A percentile compares a stretch with the other conserved stretches of the same genome.
These are phyloP conservation scores for Neodiprion fabricii DNA, from an alignment of 1,140 invertebrate species.

Conservation along the genomic window DNA sequence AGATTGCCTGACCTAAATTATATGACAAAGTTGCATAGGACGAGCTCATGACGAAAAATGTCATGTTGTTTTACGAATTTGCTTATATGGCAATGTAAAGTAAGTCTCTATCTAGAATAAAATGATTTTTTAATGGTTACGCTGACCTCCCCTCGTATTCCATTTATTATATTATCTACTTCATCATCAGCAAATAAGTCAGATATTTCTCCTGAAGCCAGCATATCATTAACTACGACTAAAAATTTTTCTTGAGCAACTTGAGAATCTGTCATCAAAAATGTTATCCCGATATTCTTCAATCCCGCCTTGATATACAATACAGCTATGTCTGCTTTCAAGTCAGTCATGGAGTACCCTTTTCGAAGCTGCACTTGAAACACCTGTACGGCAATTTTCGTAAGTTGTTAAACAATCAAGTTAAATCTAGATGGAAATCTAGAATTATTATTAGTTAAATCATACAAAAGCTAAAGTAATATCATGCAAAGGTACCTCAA, in stretches of 20 bases:
- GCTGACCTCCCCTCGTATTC: conserved; percentile 81
- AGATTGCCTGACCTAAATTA: conserved; percentile 68
- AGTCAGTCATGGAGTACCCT: conserved; percentile 84
- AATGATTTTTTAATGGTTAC: conserved; percentile 9
- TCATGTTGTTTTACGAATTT: conserved; percentile 5
- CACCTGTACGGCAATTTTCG: conserved; percentile 35
- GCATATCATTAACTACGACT: conserved; percentile 91
- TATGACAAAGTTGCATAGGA: conserved; percentile 22
- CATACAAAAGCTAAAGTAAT: conserved; percentile 3
- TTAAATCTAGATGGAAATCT: conserved; percentile 4
- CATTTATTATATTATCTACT: conserved; percentile 84
- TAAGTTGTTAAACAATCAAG: conserved; percentile 4
- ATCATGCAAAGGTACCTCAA: conserved; percentile 70
- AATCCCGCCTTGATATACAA: conserved; percentile 88
- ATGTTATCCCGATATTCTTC: conserved; percentile 86
- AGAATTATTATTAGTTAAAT: neutral
- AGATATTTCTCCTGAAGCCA: conserved; percentile 93
- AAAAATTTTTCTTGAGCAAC: conserved; percentile 90
- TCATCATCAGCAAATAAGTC: conserved; percentile 92
- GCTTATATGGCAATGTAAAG: neutral
- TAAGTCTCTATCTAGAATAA: conserved; percentile 34
- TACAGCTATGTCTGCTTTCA: conserved; percentile 82
- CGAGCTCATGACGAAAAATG: neutral
- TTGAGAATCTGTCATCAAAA: conserved; percentile 94
- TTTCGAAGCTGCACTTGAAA: conserved; percentile 87